Conservation (phyloP, 1,140 invertebrate species). For the Conopomorpha cramerella region DNA sequence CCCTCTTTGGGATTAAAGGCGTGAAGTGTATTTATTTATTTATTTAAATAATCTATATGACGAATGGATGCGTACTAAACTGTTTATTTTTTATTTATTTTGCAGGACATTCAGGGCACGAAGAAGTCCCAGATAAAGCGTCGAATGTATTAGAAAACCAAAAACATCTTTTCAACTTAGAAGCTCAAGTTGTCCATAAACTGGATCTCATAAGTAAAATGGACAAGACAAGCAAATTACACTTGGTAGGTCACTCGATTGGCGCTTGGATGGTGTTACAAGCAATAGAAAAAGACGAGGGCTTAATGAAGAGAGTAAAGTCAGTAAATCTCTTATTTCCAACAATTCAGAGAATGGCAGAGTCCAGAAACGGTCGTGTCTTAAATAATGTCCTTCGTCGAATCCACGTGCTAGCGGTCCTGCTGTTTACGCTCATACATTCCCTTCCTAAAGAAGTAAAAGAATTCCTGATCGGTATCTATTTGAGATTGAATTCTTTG, state of each 20-base stretch:
- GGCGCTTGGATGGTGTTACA: constrained; percentile 43
- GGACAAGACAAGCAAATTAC: constrained; percentile 29
- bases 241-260: constrained; percentile 47
- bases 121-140: constrained; percentile 15
- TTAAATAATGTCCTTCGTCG: constrained; percentile 25
- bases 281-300: constrained; percentile 19
- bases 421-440: constrained; percentile 19
- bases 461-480: constrained; percentile 18
- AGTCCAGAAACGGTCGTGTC: constrained; percentile 28
- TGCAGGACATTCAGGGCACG: constrained; percentile 41
- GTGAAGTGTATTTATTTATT: too few relatives aligned
- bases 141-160: constrained; percentile 15
- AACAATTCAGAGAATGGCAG: constrained; percentile 38
- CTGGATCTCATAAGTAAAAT: constrained; percentile 30
- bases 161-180: constrained; percentile 28
- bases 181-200: constrained; percentile 39
- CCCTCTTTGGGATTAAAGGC: too few relatives aligned
- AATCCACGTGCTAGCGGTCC: constrained; percentile 17
- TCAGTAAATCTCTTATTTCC: constrained; percentile 41
- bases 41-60: background rate
- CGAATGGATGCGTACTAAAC: constrained; percentile 1
- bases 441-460: constrained; percentile 17
- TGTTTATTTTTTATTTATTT: constrained; percentile 10
- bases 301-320: constrained; percentile 15
- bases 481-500: constrained; percentile 21